Base-by-base conservation (phyloP, 2,888 invertebrate species). In the Synanthedon myopaeformis region DNA sequence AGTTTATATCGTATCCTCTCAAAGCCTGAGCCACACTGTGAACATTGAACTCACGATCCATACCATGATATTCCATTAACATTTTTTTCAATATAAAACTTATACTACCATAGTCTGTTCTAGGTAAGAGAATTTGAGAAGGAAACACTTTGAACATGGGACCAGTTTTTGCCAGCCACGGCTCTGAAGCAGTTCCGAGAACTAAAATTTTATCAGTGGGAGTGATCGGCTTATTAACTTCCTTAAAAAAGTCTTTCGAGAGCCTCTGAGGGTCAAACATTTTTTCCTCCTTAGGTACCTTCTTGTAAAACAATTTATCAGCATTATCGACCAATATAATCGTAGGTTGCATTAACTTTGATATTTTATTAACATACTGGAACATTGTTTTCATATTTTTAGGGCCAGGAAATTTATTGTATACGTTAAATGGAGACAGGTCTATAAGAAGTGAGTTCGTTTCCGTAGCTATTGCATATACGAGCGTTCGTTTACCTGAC, bases 391-490 rank as follows among this genome's bases (percentile, higher is more conserved):
- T 91, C 54, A 92, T 77, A 2, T 91, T 91, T 66, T 91, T 91
- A 59, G 91, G 90, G 0, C 92, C 92, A 1, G 89, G 87, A 71
- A 93, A 95, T 76, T 93, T 92, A 51, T 91, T 89, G 13, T 88
- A 91, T 5, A 94, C 81, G 60, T 91, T 91, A 50, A 89, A 78
- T 0, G 94, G 92, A 0, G 93, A 92, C 12, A 96, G 76, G 66
- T 96, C 94, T 69, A 96, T 92, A 12, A 95, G 74, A 49, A 93
- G 91, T 4, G 94, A 91, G 52, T 92, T 91, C 0, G 92, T 90
- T 78, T 94, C 94, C 2, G 91, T 91, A 59, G 94, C 94, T 35
- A 96, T 86, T 0, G 93, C 93, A 63, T 94, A 89, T 0, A 91
- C 90, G 53, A 96, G 75, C 57, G 92, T 88, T 65, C 89, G 90